A percentile compares a stretch with the other conserved stretches of the same genome.
phyloP scores from a whole-genome alignment of 2,797 vertebrate genomes.

The Pipistrellus pygmaeus region DNA sequence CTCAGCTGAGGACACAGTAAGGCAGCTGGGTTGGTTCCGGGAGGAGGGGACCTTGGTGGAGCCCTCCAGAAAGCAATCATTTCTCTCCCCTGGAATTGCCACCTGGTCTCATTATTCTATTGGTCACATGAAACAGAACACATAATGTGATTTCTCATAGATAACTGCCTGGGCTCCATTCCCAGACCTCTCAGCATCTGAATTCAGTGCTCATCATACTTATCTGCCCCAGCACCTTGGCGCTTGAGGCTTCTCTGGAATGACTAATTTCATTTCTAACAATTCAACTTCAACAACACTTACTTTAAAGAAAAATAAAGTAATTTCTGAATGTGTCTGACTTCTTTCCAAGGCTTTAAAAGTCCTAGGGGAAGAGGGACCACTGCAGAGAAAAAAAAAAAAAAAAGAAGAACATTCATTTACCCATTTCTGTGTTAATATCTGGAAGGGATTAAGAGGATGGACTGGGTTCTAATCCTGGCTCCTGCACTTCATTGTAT shows the following conservation, averaged over 20 bases:
- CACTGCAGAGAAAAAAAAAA: background rate
- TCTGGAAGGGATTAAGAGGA: background rate
- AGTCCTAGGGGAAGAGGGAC: background rate
- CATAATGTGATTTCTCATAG: slow-evolving; percentile 8
- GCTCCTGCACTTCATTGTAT: background rate
- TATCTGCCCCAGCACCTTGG: slow-evolving; percentile 10
- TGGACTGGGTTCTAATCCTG: background rate
- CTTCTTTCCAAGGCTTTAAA: slow-evolving; percentile 23
- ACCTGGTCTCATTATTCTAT: background rate
- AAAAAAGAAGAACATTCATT: slow-evolving; percentile 16
- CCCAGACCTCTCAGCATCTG: background rate
- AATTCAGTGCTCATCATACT: background rate
- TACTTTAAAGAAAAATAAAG: slow-evolving; percentile 39
- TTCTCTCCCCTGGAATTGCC: background rate
- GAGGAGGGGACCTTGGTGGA: background rate
- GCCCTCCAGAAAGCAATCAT: background rate
- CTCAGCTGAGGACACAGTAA: slow-evolving; percentile 5
- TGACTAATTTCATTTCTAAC: slow-evolving; percentile 46
- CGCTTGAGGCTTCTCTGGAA: background rate
- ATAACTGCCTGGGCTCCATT: background rate
- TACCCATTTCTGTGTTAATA: slow-evolving; percentile 12
- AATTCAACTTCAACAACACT: slow-evolving; percentile 17
- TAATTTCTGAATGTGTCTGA: background rate
- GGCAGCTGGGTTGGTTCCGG: background rate
- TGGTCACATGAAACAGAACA: background rate